Evolutionary conservation across 2,888 invertebrate genomes (phyloP), one percentile per base, ranked within the genome.

Genomic region (Tiliacea aurago): DNA sequence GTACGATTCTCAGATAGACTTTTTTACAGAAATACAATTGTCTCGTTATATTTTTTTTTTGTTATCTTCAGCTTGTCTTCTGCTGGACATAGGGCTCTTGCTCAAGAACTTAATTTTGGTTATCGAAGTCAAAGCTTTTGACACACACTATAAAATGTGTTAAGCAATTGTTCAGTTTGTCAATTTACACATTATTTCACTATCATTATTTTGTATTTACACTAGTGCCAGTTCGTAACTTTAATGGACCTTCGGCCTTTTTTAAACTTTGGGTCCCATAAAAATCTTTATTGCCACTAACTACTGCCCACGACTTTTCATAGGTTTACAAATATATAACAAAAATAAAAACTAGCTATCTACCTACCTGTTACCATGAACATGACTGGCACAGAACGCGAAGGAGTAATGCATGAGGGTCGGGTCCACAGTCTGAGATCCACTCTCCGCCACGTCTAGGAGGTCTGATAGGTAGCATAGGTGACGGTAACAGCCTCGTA

Each of bases 351-450:
- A 59, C 33, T 69, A 69, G 43, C 69, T 68, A 67, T 69, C 68
- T 82, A 92, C 97, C 93, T 97, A 99, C 99, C 99, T 98, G 97
- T 99, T 99, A 84, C 99, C 99, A 93, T 99, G 99, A 15, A 99
- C 99, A 95, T 99, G 99, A 89, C 99, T 99, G 70, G 99, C 99
- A 96, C 99, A 99, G 97, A 99, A 99, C 62, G 99, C 99, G 96
- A 99, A 99, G 90, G 99, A 99, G 96, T 99, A 99, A 96, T 99
- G 99, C 93, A 99, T 99, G 80, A 99, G 97, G 0, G 99, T 99
- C 0, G 99, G 99, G 96, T 99, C 99, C 80, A 99, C 99, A 97
- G 99, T 99, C 87, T 98, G 97, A 80, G 96, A 96, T 58, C 98
- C 98, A 89, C 99, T 98, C 94, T 99, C 99, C 0, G 99, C 99